A percentile compares a stretch with the other conserved stretches of the same genome.
Evolutionary conservation across 2,113 vertebrate species (phyloP).

Genomic region (Steatornis caripensis): DNA sequence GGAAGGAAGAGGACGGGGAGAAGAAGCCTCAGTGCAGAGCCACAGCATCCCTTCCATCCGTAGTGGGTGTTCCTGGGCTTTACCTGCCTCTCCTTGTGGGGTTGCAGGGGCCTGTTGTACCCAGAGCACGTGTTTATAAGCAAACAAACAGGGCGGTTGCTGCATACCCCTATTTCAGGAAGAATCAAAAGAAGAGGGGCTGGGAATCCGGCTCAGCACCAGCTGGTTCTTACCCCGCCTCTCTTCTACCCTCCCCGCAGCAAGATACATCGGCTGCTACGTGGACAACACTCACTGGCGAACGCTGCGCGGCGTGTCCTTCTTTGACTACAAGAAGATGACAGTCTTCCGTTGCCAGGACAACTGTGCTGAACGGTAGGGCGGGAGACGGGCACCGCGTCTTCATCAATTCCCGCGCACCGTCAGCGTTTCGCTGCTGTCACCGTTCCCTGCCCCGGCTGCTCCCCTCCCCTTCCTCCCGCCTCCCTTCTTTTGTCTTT

Average conservation of each 20-base stretch:
- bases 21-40: background rate
- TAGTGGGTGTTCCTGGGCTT: background rate
- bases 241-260: slow-evolving; percentile 65
- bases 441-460: background rate
- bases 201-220: background rate
- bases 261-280: slow-evolving; percentile 92
- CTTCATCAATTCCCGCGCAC: background rate
- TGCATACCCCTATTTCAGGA: background rate
- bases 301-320: slow-evolving; percentile 91
- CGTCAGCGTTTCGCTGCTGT: background rate
- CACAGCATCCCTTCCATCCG: background rate
- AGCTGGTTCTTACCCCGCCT: background rate
- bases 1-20: background rate
- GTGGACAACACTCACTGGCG: slow-evolving; percentile 85
- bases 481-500: background rate
- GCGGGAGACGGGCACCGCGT: background rate
- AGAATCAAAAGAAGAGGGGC: background rate
- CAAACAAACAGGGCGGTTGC: accelerated
- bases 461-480: background rate
- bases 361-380: slow-evolving; percentile 97
- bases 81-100: background rate
- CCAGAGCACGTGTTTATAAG: background rate
- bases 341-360: slow-evolving; percentile 98
- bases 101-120: accelerated
- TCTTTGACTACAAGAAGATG: slow-evolving; percentile 99